Base-by-base conservation (phyloP, 2,113 vertebrate species). In the Abramis brama region DNA sequence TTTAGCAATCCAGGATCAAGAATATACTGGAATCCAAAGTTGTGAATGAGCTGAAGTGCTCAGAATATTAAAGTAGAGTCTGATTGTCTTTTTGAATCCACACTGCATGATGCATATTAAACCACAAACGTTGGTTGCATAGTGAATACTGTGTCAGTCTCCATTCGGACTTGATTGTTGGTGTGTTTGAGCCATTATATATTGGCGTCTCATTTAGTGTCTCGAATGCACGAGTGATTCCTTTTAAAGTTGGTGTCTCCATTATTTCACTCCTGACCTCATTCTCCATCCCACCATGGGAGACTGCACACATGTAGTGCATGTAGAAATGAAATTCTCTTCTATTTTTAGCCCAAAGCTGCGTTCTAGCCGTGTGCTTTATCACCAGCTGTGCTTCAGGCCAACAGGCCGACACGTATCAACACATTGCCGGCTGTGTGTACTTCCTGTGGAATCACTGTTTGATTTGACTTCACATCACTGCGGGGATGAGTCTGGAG, bases 191-290 rank as follows among this genome's bases (percentile, higher is more conserved):
- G 30, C 36, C 13, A 6, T 79, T 59, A 60, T 43, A n/a, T 17
- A 33, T 79, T 43, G 52, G 19, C 0, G 19, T 57, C 2, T 57
- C 52, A 7, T 57, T 57, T 0, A 33, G 55, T 21, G 19, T 57
- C 55, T 23, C 19, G 43, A 21, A 12, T 64, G 59, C 23, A 62
- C 12, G 59, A n/a, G n/a, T n/a, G n/a, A n/a, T n/a, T n/a, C n/a
- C n/a, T n/a, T n/a, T n/a, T n/a, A n/a, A n/a, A n/a, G n/a, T n/a
- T n/a, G n/a, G n/a, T 64, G 43, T 39, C n/a, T 21, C 57, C 47
- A 70, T 79, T 78, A 79, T 66, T 81, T 68, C n/a, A 78, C 27
- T 85, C 45, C 74, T 85, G 25, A 62, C 59, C 84, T 74, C 30
- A 36, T 62, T 76, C 36, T 39, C 15, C 27, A 55, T 23, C 73